Evolutionary conservation across 2,888 invertebrate species (phyloP).

Genomic region (Eurytoma californica): DNA sequence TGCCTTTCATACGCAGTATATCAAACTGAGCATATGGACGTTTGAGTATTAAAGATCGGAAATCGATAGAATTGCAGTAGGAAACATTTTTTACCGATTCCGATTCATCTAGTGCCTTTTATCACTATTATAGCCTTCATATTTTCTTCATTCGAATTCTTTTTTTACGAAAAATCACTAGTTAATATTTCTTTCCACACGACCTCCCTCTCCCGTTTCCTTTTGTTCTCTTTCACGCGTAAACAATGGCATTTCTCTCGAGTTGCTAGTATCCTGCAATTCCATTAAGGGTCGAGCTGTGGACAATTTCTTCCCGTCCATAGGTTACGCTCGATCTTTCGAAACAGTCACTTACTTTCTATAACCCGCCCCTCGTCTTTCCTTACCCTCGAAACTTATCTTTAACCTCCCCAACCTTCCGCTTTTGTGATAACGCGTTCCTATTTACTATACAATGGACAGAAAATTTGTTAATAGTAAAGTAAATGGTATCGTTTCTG

Average conservation of each 20-base stretch:
- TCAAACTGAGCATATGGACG: no score
- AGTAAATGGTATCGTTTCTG: no score
- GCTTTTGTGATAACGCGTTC: not conserved
- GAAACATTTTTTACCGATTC: no score
- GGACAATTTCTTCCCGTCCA: slow-evolving; percentile 53
- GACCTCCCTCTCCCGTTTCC: not conserved
- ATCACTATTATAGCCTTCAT: slow-evolving; percentile 23
- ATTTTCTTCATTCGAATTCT: slow-evolving; percentile 16
- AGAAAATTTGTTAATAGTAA: no score
- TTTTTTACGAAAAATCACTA: slow-evolving; percentile 19
- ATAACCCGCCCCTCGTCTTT: not conserved
- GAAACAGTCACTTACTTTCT: slow-evolving; percentile 45
- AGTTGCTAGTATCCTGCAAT: slow-evolving; percentile 56
- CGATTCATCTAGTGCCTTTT: not conserved
- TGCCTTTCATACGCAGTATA: no score
- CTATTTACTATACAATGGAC: no score
- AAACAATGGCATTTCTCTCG: slow-evolving; percentile 49
- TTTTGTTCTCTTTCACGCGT: slow-evolving; percentile 27
- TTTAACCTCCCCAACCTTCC: slow-evolving; percentile 2
- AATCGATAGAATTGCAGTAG: no score
- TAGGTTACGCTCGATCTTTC: slow-evolving; percentile 50
- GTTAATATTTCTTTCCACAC: slow-evolving; percentile 35
- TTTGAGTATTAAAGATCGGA: no score
- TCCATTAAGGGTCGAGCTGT: slow-evolving; percentile 57
- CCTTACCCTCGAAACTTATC: slow-evolving; percentile 22